These are phyloP conservation scores for Heliothis peltigera DNA, from an alignment of 2,888 invertebrate species.

Conservation along the genomic window DNA sequence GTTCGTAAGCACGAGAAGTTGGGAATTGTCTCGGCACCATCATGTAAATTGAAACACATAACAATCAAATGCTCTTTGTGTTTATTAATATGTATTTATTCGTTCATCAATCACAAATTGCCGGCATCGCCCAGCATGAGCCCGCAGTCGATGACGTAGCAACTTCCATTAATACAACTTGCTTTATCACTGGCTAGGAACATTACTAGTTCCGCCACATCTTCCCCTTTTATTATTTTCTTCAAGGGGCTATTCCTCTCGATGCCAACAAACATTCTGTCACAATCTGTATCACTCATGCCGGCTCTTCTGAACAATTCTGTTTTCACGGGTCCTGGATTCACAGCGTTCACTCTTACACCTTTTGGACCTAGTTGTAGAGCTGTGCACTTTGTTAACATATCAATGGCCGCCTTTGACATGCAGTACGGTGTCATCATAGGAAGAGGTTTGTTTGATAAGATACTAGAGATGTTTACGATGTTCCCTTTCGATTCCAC, in stretches of 20 bases:
- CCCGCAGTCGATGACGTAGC: conserved; percentile 77
- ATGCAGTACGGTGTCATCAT: conserved; percentile 78
- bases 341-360: conserved; percentile 80
- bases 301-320: conserved; percentile 75
- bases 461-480: conserved; percentile 78
- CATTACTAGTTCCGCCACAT: conserved; percentile 76
- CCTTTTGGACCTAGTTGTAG: conserved; percentile 74
- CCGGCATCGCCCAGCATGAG: conserved; percentile 71
- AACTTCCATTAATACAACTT: conserved; percentile 76
- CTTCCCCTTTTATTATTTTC: conserved; percentile 71
- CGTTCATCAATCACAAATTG: conserved; percentile 63
- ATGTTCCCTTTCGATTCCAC: conserved; percentile 76
- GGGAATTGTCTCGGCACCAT: conserved; percentile 49
- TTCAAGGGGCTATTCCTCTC: conserved; percentile 69
- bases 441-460: conserved; percentile 71
- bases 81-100: conserved; percentile 48
- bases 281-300: conserved; percentile 68
- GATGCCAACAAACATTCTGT: conserved; percentile 68
- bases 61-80: conserved; percentile 14
- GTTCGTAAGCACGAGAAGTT: conserved; percentile 58
- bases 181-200: conserved; percentile 80
- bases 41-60: conserved; percentile 39
- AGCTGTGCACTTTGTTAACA: conserved; percentile 81
- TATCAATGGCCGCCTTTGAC: conserved; percentile 82
- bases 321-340: conserved; percentile 80